These are phyloP conservation scores for Lutjanus campechanus DNA, from an alignment of 2,797 vertebrate genomes.

Conservation along the genomic window DNA sequence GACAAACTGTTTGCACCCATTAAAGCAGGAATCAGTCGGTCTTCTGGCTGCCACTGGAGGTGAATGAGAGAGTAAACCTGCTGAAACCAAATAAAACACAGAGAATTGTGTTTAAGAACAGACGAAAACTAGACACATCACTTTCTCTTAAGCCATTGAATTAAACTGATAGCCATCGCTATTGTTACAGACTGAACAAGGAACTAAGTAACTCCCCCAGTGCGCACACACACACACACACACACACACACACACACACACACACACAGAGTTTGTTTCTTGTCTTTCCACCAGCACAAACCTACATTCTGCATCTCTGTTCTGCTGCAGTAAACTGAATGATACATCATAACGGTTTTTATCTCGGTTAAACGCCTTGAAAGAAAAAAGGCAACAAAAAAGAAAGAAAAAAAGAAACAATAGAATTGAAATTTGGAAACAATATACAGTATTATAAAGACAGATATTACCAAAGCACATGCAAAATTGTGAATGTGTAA, in stretches of 20 bases:
- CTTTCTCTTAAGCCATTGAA: constrained; percentile 59
- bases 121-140: constrained; percentile 19
- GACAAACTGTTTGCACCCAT: constrained; percentile 13
- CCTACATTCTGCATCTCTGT: not conserved
- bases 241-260: constrained; percentile 1
- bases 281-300: not conserved
- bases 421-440: not conserved
- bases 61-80: constrained; percentile 21
- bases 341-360: not conserved
- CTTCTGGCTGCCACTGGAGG: constrained; percentile 7
- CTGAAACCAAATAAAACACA: constrained; percentile 27
- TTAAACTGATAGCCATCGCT: constrained; percentile 68
- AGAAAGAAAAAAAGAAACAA: not conserved
- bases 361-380: not conserved
- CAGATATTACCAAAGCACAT: not conserved
- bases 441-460: too few species aligned
- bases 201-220: constrained; percentile 33
- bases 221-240: not conserved
- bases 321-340: not conserved
- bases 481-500: too few species aligned
- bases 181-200: constrained; percentile 43
- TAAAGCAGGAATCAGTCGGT: constrained; percentile 14
- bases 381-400: not conserved
- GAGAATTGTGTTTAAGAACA: constrained; percentile 11
- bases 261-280: not conserved